Base-by-base conservation (phyloP, 2,113 vertebrate species). In the Phrynosoma platyrhinos region DNA sequence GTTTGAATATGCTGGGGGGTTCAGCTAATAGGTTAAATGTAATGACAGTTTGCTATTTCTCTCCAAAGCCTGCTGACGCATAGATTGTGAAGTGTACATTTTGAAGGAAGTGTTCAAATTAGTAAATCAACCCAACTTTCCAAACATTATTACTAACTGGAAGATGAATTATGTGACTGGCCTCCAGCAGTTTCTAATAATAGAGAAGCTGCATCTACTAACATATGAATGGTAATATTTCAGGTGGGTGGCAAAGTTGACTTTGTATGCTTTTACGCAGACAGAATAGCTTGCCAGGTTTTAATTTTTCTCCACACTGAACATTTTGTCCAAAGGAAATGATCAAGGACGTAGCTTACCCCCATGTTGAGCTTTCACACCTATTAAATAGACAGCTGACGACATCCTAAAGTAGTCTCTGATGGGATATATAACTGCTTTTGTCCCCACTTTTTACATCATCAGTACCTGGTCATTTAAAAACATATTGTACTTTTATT, bases 61-160 rank as follows among this genome's bases (percentile, higher is more conserved):
- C 79, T 88, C 53, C 84, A 84, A 69, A 87, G 55, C 76, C 55
- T 84, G 90, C 80, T 92, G 91, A 93, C 66, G 32, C 91, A 58
- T 83, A 30, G 47, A 42, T 21, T 85, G 89, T 5, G 32, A 18
- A 88, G 23, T n/a, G 86, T 88, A 87, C 27, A 84, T 87, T 40
- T 23, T 69, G 72, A n/a, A 86, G 66, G 6, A 83, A 93, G 89
- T 88, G 53, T 1, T 91, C 40, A 88, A 47, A 81, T 66, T 82
- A 84, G 32, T 91, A 93, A 94, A 93, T 93, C 83, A 91, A 87
- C 36, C 40, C 64, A 25, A 92, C 93, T 84, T 52, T 92, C 83
- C 93, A 93, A 16, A 5, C 62, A 85, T 42, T 30, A 47, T 12
- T 68, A 68, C 58, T 81, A 87, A 88, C 42, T 2, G 21, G 64